phyloP scores from a whole-genome alignment of 2,797 vertebrate species.

The Chloroceryle inda region DNA sequence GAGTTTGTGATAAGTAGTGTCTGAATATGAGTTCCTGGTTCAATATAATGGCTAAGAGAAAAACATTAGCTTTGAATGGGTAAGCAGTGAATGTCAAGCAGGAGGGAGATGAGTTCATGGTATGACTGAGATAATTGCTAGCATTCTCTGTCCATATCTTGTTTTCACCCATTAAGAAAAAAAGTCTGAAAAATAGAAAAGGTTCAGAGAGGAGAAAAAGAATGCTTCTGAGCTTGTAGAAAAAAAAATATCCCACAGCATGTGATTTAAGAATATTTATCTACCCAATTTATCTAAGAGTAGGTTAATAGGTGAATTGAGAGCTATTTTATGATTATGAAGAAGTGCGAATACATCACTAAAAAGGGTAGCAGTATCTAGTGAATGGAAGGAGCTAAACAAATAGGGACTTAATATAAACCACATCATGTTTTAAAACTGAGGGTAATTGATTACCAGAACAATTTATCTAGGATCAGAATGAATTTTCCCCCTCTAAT shows the following conservation, averaged over 20 bases:
- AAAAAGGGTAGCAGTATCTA: not conserved
- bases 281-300: not conserved
- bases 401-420: not conserved
- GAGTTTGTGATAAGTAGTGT: slow-evolving; percentile 1
- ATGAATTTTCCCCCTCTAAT: slow-evolving; percentile 6
- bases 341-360: not conserved
- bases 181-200: not conserved
- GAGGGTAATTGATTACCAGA: slow-evolving; percentile 23
- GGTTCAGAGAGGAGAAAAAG: not conserved
- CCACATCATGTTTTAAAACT: not conserved
- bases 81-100: slow-evolving; percentile 62
- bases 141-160: not conserved
- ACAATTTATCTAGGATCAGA: slow-evolving; percentile 4
- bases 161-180: slow-evolving; percentile 28
- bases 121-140: slow-evolving; percentile 47
- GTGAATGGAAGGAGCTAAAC: not conserved
- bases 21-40: slow-evolving; percentile 26
- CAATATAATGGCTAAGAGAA: slow-evolving; percentile 16
- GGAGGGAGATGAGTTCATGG: slow-evolving; percentile 42
- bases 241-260: not conserved
- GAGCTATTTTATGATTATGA: not conserved
- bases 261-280: not conserved
- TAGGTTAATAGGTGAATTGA: not conserved
- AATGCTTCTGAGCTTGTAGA: not conserved
- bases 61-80: slow-evolving; percentile 59